phyloP scores from a whole-genome alignment of 2,888 invertebrate species.

The Chelonus formosanus region DNA sequence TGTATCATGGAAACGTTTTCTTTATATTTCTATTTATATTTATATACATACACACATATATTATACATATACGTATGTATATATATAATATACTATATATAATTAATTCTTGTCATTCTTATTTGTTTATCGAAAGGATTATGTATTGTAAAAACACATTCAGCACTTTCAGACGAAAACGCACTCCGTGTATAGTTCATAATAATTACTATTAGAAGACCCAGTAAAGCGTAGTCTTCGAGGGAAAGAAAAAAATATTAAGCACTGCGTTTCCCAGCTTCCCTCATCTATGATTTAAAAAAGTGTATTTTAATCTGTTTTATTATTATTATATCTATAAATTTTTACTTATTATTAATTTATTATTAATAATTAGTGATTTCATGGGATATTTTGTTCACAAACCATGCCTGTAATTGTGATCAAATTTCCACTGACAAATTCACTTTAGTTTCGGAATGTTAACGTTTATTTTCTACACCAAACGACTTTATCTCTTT shows the following conservation, averaged over 20 bases:
- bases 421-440: too few relatives aligned
- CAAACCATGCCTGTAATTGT: too few relatives aligned
- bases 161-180: conserved; percentile 46
- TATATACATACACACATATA: background rate
- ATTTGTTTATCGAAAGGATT: conserved; percentile 24
- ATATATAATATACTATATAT: conserved; percentile 11
- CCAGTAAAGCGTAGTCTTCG: conserved; percentile 17
- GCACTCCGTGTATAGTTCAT: conserved; percentile 44
- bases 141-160: conserved; percentile 30
- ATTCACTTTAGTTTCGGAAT: too few relatives aligned
- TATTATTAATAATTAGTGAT: too few relatives aligned
- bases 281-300: too few relatives aligned
- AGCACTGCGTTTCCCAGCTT: too few relatives aligned
- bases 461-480: background rate
- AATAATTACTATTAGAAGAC: conserved; percentile 5
- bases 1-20: conserved; percentile 29
- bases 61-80: background rate
- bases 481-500: conserved; percentile 3
- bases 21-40: conserved; percentile 12
- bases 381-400: too few relatives aligned
- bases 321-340: too few relatives aligned
- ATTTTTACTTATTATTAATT: too few relatives aligned
- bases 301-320: too few relatives aligned
- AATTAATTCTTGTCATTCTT: conserved; percentile 18
- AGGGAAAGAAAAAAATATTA: conserved; percentile 18